Conservation (phyloP, 2,888 invertebrate species). For the Cyaniris semiargus region DNA sequence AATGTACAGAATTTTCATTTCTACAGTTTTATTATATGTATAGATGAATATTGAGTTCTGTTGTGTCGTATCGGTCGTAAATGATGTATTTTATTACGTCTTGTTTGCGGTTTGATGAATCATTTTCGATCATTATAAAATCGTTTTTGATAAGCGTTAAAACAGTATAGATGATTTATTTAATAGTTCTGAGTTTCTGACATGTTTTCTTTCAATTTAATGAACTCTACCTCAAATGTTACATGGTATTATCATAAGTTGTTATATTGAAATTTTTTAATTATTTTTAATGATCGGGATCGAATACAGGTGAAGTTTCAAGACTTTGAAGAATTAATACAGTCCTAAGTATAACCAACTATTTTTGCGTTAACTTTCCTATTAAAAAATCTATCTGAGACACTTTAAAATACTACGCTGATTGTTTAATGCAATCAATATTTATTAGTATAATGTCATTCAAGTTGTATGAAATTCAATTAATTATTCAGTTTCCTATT, state of each 20-base stretch:
- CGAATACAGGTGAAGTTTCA: too few relatives aligned
- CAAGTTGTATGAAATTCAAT: not conserved
- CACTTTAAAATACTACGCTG: too few relatives aligned
- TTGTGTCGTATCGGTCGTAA: not conserved
- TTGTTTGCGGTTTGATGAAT: not conserved
- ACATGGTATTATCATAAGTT: not conserved
- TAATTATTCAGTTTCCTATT: not conserved
- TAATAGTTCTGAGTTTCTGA: not conserved
- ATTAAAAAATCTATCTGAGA: too few relatives aligned
- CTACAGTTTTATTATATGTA: too few relatives aligned
- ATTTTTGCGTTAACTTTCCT: too few relatives aligned
- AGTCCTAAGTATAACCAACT: too few relatives aligned
- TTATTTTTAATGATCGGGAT: too few relatives aligned
- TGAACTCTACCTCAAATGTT: not conserved
- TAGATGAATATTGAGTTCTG: not conserved
- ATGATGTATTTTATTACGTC: slow-evolving; percentile 7
- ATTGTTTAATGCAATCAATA: not conserved
- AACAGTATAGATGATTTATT: not conserved
- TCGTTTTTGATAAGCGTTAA: slow-evolving; percentile 1
- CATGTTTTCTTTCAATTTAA: not conserved
- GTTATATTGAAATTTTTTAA: too few relatives aligned
- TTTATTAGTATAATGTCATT: not conserved
- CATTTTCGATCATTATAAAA: not conserved
- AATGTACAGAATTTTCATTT: too few relatives aligned
- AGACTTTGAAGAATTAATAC: too few relatives aligned